Evolutionary conservation across 2,888 invertebrate species (phyloP), one percentile per base, ranked within the genome.

Genomic region (Aleiodes testaceus): DNA sequence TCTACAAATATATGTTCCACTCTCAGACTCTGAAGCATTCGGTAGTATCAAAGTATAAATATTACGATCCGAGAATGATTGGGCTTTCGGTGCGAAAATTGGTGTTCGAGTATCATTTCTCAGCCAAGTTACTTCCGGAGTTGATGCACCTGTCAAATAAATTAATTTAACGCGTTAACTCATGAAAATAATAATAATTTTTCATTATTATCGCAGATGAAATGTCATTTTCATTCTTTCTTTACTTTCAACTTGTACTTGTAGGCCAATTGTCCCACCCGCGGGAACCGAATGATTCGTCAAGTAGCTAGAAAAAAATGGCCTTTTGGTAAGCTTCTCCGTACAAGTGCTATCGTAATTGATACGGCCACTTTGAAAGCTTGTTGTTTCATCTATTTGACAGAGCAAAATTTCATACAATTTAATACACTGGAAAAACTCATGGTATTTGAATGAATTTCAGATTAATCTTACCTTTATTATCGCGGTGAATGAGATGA

Each of bases 221-320:
- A 36, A 36, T 26, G 5, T 26, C 3, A 36, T 36, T 36, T 36
- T 9, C 36, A 2, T 36, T 11, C 9, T 36, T 36, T 9, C 36
- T 11, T 36, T 11, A 36, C 36, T 36, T 36, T 91, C 92, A 44
- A 94, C 92, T 86, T 95, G 93, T 0, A 95, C 94, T 85, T 95
- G 94, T 18, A 96, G 90, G 2, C 95, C 95, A 73, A 95, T 92
- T 0, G 94, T 94, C 45, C 95, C 95, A 0, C 95, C 95, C 71
- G 90, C 89, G 3, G 93, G 91, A 0, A 95, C 94, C 68, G 91
- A 91, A 81, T 93, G 92, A 82, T 95, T 94, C 0, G 91, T 91
- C 22, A 95, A 86, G 0, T 92, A 91, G 72, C 90, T 91, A 0
- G 92, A 89, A 79, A 95, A 93, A 80, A 92, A 91, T 0, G 95